phyloP scores from a whole-genome alignment of 2,113 vertebrate species.

The Centropus bengalensis region DNA sequence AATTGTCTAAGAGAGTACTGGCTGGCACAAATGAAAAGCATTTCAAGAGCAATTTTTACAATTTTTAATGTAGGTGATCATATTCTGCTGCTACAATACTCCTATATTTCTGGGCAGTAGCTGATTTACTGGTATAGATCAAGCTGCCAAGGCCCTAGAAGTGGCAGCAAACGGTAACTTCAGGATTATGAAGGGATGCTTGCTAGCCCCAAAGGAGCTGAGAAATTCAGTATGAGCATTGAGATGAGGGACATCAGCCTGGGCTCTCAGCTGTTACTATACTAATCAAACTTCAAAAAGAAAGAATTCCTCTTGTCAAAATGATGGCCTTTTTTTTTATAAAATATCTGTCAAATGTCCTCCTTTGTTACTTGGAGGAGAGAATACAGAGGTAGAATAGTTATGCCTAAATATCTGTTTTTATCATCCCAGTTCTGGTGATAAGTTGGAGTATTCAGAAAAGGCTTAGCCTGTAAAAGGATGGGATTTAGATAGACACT shows the following conservation, averaged over 20 bases:
- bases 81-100: not conserved
- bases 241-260: not conserved
- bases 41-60: conserved; percentile 33
- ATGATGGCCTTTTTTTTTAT: not conserved
- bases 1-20: not conserved
- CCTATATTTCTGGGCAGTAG: not conserved
- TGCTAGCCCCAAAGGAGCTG: not conserved
- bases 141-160: not conserved
- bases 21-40: conserved; percentile 2
- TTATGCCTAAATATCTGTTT: not conserved
- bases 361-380: not conserved
- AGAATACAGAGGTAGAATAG: not conserved
- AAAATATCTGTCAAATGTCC: not conserved
- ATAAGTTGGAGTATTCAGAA: not conserved
- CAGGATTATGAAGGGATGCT: not conserved
- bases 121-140: conserved; percentile 21
- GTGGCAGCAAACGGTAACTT: conserved; percentile 11
- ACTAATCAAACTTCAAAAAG: conserved; percentile 1
- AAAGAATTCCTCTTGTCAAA: conserved; percentile 9
- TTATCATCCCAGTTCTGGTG: not conserved
- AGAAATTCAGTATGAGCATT: conserved; percentile 15
- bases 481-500: not conserved
- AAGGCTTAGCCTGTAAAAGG: not conserved
- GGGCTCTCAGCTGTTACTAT: not conserved
- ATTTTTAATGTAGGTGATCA: conserved; percentile 1